Percentiles rank a stretch among this genome's conserved stretches.
phyloP scores from a whole-genome alignment of 2,113 vertebrate species.

The Poecile atricapillus region DNA sequence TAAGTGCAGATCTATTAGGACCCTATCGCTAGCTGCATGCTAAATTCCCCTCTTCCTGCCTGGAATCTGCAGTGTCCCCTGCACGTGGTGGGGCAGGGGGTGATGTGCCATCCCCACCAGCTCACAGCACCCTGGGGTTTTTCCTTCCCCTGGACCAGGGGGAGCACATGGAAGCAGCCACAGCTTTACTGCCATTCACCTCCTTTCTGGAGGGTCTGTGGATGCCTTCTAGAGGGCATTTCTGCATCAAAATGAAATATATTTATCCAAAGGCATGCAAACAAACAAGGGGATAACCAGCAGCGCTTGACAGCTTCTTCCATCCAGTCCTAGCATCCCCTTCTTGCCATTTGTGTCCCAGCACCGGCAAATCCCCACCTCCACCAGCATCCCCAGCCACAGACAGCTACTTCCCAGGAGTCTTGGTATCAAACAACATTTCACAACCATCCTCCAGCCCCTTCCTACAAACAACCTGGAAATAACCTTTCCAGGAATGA shows the following conservation, averaged over 20 bases:
- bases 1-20: slow-evolving; percentile 39
- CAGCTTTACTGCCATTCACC: background rate
- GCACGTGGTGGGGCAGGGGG: background rate
- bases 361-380: background rate
- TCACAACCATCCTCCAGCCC: background rate
- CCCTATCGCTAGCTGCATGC: background rate
- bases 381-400: background rate
- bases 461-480: background rate
- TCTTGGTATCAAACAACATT: background rate
- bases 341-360: background rate
- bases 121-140: background rate
- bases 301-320: background rate
- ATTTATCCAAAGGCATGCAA: background rate
- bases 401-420: background rate
- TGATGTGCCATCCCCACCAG: background rate
- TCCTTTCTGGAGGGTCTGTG: background rate
- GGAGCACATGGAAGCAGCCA: background rate
- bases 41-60: background rate
- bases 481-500: background rate
- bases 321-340: background rate
- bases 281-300: background rate
- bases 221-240: background rate
- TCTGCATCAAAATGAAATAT: background rate
- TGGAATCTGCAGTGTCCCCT: background rate
- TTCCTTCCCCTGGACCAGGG: background rate